A percentile compares a stretch with the other conserved stretches of the same genome.
These are phyloP conservation scores for Drosophila santomea DNA, from an alignment of 1,140 invertebrate species.

Conservation along the genomic window DNA sequence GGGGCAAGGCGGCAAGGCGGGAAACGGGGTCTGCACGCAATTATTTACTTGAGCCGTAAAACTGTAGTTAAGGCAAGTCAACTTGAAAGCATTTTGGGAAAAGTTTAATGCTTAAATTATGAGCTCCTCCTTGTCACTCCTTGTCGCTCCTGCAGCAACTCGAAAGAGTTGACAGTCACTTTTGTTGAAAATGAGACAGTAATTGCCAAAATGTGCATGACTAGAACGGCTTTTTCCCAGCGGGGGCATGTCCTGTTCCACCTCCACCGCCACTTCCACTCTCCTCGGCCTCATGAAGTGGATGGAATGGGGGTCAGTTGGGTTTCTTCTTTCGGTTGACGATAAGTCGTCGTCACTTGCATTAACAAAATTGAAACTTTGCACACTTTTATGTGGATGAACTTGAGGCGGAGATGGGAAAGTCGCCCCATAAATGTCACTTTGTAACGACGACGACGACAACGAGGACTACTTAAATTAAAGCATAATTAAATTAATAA, in stretches of 20 bases:
- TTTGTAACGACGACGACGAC: slow-evolving; percentile 64
- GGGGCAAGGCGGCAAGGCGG: neutral
- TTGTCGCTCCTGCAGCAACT: neutral
- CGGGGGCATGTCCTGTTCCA: slow-evolving; percentile 12
- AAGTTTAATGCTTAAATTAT: slow-evolving; percentile 83
- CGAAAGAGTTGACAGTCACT: slow-evolving; percentile 79
- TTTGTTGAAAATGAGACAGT: slow-evolving; percentile 81
- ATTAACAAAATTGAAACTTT: slow-evolving; percentile 77
- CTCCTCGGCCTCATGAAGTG: neutral
- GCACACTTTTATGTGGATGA: slow-evolving; percentile 47
- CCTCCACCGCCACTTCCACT: neutral
- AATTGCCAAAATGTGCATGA: slow-evolving; percentile 78
- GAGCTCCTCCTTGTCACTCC: slow-evolving; percentile 57
- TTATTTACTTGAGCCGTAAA: slow-evolving; percentile 83
- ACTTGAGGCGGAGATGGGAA: neutral
- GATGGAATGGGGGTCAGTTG: slow-evolving; percentile 46
- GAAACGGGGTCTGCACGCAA: slow-evolving; percentile 55
- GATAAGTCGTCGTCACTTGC: slow-evolving; percentile 70
- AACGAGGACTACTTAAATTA: slow-evolving; percentile 80
- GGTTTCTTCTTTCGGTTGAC: slow-evolving; percentile 59
- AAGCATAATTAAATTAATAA: slow-evolving; percentile 84
- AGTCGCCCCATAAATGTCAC: slow-evolving; percentile 59
- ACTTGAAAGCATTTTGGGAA: slow-evolving; percentile 81
- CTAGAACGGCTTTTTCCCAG: slow-evolving; percentile 52
- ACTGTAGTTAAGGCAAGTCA: slow-evolving; percentile 82